Evolutionary conservation across 2,888 invertebrate species (phyloP), one percentile per base, ranked within the genome.

Genomic region (Thyatira batis): DNA sequence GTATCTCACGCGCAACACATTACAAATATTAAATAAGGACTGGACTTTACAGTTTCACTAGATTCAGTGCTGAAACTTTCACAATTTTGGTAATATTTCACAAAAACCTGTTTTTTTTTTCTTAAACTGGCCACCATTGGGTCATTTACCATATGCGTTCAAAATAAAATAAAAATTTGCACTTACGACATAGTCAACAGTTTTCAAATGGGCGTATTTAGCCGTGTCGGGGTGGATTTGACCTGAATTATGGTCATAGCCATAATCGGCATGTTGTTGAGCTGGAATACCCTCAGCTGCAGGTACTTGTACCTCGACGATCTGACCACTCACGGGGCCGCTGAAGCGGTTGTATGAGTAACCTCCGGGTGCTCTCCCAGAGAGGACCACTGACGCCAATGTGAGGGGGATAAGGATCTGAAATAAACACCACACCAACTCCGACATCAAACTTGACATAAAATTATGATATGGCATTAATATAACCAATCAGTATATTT

Each of bases 261-360:
- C 92, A 46, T 92, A 92, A 63, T 90, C 89, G 0, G 92, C 92
- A 53, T 92, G 89, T 57, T 91, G 89, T 60, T 88, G 89, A 0
- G 92, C 92, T 0, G 92, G 73, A 5, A 89, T 57, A 1, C 85
- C 84, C 25, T 85, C 72, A 0, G 88, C 87, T 4, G 92, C 91
- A 10, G 93, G 89, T 0, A 94, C 93, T 64, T 90, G 80, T 11
- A 94, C 90, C 78, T 94, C 91, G 6, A 90, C 79, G 46, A 94
- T 93, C 71, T 93, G 88, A 0, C 95, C 96, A 71, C 94, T 95
- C 23, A 96, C 95, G 20, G 96, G 96, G 8, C 96, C 96, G 75
- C 93, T 93, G 82, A 96, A 96, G 65, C 94, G 93, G 73, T 94
- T 94, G 82, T 94, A 96, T 5, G 95, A 95, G 74, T 94, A 95